Evolutionary conservation across 2,113 vertebrate genomes (phyloP).

Genomic region (Ovibos moschatus): DNA sequence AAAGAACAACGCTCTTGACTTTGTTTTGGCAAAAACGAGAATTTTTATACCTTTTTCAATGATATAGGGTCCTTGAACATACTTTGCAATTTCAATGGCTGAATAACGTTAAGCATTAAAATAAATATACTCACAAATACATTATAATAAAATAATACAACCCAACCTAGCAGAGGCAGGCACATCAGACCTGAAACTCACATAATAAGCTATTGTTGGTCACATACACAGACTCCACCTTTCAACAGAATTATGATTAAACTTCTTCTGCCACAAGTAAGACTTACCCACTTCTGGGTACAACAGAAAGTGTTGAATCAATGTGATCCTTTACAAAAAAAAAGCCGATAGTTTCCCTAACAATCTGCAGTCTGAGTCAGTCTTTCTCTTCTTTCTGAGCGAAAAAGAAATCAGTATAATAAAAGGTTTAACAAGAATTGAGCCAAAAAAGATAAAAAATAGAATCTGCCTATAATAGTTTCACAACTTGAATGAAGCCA

Average conservation of each 20-base stretch:
- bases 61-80: background rate
- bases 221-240: background rate
- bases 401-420: background rate
- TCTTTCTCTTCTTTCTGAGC: background rate
- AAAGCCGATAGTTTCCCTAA: background rate
- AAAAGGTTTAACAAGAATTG: background rate
- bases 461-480: conserved; percentile 1
- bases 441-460: background rate
- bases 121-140: background rate
- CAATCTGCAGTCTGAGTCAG: background rate
- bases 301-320: background rate
- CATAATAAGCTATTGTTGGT: background rate
- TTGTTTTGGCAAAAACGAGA: conserved; percentile 2
- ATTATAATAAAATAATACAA: background rate
- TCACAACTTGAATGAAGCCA: background rate
- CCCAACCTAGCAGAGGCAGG: background rate
- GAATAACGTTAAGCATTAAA: background rate
- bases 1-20: background rate
- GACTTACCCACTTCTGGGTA: background rate
- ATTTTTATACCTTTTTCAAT: conserved; percentile 13
- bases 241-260: background rate
- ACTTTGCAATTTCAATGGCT: conserved; percentile 14
- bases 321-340: background rate
- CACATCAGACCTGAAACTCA: background rate
- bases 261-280: background rate